Evolutionary conservation across 2,113 vertebrate species (phyloP).

Genomic region (Tachuris rubrigastra): DNA sequence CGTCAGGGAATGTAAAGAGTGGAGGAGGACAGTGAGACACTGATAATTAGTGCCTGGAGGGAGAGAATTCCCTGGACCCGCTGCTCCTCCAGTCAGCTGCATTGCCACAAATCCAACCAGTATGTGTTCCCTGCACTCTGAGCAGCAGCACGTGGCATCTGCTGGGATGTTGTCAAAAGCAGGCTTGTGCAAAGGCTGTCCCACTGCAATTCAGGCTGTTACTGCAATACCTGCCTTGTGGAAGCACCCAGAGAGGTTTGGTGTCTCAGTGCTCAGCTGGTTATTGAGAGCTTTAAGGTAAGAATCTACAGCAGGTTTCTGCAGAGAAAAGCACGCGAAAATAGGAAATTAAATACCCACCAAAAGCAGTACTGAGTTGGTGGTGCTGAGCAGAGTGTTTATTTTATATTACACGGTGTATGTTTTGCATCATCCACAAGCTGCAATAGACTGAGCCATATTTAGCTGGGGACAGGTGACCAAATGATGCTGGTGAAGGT

Average conservation of each 20-base stretch:
- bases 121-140: not conserved
- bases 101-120: not conserved
- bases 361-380: not conserved
- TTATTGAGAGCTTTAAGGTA: not conserved
- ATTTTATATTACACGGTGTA: not conserved
- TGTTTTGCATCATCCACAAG: not conserved
- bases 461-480: not conserved
- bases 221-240: not conserved
- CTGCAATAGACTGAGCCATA: not conserved
- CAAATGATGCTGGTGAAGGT: not conserved
- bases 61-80: slow-evolving; percentile 40
- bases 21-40: not conserved
- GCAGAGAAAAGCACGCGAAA: not conserved
- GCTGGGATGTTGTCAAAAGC: not conserved
- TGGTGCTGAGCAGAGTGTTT: not conserved
- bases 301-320: not conserved
- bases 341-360: not conserved
- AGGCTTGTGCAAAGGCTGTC: not conserved
- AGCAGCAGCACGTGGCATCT: not conserved
- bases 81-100: not conserved
- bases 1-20: not conserved
- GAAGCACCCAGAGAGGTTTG: not conserved
- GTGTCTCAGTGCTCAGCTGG: not conserved
- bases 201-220: not conserved
- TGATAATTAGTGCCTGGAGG: slow-evolving; percentile 52